A percentile compares a stretch with the other conserved stretches of the same genome.
Conservation (phyloP, 2,888 invertebrate genomes). For the Amiota communis region DNA sequence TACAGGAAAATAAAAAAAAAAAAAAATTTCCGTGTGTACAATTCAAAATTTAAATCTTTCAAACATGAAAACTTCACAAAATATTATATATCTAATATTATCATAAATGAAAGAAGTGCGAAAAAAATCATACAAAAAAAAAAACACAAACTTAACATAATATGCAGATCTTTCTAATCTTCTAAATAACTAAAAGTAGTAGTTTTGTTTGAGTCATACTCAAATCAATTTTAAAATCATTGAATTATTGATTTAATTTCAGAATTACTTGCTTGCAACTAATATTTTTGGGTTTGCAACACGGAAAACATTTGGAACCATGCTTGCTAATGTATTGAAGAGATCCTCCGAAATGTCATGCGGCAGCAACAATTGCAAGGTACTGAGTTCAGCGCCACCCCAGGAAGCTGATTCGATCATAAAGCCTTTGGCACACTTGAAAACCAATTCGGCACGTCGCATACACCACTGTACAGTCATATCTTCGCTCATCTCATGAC, state of each 20-base stretch:
- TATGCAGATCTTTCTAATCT: too few relatives aligned
- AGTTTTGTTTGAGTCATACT: too few relatives aligned
- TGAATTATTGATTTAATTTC: too few relatives aligned
- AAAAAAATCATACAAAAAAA: slow-evolving; percentile 55
- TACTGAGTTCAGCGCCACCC: slow-evolving; percentile 87
- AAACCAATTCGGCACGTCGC: slow-evolving; percentile 95
- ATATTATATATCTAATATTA: slow-evolving; percentile 39
- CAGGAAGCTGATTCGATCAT: slow-evolving; percentile 98
- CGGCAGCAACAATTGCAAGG: slow-evolving; percentile 79
- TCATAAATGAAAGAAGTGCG: slow-evolving; percentile 56
- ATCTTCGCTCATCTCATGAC: slow-evolving; percentile 95
- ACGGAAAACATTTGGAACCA: slow-evolving; percentile 94
- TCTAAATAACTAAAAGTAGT: too few relatives aligned
- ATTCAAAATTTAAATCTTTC: slow-evolving; percentile 42
- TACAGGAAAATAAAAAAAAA: slow-evolving; percentile 65
- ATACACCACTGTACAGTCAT: slow-evolving; percentile 98
- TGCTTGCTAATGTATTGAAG: slow-evolving; percentile 85
- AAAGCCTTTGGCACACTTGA: slow-evolving; percentile 99
- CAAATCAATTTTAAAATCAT: too few relatives aligned
- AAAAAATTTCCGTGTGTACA: slow-evolving; percentile 59
- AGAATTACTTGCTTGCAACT: slow-evolving; percentile 73
- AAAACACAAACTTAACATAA: slow-evolving; percentile 40
- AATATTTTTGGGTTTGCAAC: slow-evolving; percentile 93
- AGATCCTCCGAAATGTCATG: slow-evolving; percentile 87
- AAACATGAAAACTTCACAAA: slow-evolving; percentile 44